Evolutionary conservation across 1,140 invertebrate species (phyloP).

Genomic region (Drosophila willistoni): DNA sequence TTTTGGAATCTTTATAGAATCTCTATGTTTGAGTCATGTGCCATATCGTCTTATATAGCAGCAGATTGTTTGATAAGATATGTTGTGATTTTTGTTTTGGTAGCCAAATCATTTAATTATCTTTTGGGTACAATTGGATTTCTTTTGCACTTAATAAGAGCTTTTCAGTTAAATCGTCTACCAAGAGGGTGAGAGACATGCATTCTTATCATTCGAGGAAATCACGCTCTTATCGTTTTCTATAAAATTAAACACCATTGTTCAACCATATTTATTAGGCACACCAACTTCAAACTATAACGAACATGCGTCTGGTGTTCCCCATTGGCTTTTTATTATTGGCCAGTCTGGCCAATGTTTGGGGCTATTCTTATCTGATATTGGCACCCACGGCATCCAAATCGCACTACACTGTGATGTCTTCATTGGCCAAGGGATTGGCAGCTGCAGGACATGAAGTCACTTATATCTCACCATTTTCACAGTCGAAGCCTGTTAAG

Average conservation of each 20-base stretch:
- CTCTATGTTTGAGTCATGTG: no score
- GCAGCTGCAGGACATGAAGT: slow-evolving; percentile 85
- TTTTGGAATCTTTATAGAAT: no score
- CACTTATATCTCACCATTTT: slow-evolving; percentile 84
- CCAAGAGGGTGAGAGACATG: no score
- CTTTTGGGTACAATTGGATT: no score
- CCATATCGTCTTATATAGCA: no score
- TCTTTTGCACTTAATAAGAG: no score
- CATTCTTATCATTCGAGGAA: background rate
- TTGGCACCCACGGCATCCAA: slow-evolving; percentile 83
- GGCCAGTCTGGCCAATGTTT: slow-evolving; percentile 18
- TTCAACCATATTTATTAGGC: background rate
- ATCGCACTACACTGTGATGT: slow-evolving; percentile 85
- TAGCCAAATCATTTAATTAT: no score
- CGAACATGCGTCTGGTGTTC: slow-evolving; percentile 14
- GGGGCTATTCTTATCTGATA: slow-evolving; percentile 72
- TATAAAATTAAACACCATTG: background rate
- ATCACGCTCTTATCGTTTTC: background rate
- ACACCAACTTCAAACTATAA: background rate
- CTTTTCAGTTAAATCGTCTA: no score
- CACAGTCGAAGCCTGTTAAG: slow-evolving; percentile 79
- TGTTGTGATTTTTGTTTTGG: no score
- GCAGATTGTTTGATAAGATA: no score
- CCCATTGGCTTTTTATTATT: slow-evolving; percentile 8
- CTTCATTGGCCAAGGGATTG: slow-evolving; percentile 84